phyloP scores from a whole-genome alignment of 2,888 invertebrate species.

The Drosophila mercatorum region DNA sequence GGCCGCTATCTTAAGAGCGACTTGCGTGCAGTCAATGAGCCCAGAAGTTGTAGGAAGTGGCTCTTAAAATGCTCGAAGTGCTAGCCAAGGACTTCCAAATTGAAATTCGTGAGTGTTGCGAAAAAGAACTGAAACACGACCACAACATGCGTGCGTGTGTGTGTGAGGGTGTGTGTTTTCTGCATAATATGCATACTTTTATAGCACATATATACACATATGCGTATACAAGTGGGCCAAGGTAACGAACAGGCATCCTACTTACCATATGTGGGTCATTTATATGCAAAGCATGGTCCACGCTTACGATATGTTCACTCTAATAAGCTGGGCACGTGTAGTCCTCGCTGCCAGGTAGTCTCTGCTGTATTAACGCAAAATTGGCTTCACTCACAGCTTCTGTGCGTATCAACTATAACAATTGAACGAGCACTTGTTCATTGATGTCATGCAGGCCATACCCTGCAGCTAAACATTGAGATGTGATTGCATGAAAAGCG shows the following conservation, averaged over 20 bases:
- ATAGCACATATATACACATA: background rate
- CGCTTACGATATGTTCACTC: slow-evolving; percentile 60
- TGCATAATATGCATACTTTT: slow-evolving; percentile 8
- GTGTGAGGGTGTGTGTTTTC: slow-evolving; percentile 4
- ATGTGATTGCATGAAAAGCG: no score
- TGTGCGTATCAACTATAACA: slow-evolving; percentile 23
- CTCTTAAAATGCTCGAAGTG: slow-evolving; percentile 57
- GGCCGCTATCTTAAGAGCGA: slow-evolving; percentile 21
- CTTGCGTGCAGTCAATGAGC: slow-evolving; percentile 58
- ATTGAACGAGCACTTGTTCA: background rate
- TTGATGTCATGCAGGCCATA: background rate
- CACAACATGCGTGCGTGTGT: slow-evolving; percentile 4
- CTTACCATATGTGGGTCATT: slow-evolving; percentile 65
- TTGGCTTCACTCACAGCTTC: slow-evolving; percentile 37
- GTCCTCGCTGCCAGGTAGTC: slow-evolving; percentile 46
- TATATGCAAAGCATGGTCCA: slow-evolving; percentile 76
- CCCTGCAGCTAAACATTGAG: background rate
- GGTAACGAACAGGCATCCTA: slow-evolving; percentile 29
- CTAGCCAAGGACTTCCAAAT: slow-evolving; percentile 49
- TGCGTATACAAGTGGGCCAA: slow-evolving; percentile 55
- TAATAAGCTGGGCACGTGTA: slow-evolving; percentile 68
- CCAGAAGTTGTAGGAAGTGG: slow-evolving; percentile 39
- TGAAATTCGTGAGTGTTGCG: slow-evolving; percentile 41
- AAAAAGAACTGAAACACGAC: slow-evolving; percentile 8
- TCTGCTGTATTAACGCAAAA: slow-evolving; percentile 49